Base-by-base conservation (phyloP, 1,140 invertebrate species). In the Listronotus oregonensis region DNA sequence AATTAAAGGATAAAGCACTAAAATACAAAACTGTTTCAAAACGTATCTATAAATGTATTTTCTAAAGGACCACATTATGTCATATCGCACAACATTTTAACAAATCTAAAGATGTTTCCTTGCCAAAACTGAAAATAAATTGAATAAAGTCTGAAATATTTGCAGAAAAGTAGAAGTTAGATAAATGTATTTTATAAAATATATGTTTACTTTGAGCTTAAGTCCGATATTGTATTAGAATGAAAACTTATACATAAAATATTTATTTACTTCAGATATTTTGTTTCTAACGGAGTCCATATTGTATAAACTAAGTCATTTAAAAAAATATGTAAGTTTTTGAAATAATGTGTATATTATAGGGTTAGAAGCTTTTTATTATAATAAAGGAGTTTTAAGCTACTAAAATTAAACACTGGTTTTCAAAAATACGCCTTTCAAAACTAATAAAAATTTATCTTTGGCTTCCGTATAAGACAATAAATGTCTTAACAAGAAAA, bases 221-320 rank as follows among this genome's bases (percentile, higher is more conserved):
- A 34, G 32, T 34, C 34, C 34, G 8, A 37, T 12, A 27, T 27
- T 27, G 21, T 27, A 27, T 27, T n/a, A n/a, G n/a, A n/a, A n/a
- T 27, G 21, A 27, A 27, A 27, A 27, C 5, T 27, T 27, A 27
- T 27, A 3, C 21, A 27, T 51, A 27, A 18, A 50, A 12, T 8
- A 51, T 51, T 51, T 51, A 51, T 10, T 31, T 51, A 31, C 6
- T 51, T 18, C 31, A 18, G 21, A 27, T 27, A 27, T 37, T 12
- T 17, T 39, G 8, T 37, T 55, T 40, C 0, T 21, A 34, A 44
- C 32, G 42, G 47, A 21, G 47, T 50, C 47, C 47, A 50, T 50
- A 27, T 50, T 1, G 18, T 31, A 50, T 50, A 49, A 46, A 44
- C 44, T 59, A 59, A 59, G 56, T 59, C 56, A 59, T 59, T 59